A percentile compares a stretch with the other conserved stretches of the same genome.
Conservation (phyloP, 2,888 invertebrate species). For the Meloe dianella region DNA sequence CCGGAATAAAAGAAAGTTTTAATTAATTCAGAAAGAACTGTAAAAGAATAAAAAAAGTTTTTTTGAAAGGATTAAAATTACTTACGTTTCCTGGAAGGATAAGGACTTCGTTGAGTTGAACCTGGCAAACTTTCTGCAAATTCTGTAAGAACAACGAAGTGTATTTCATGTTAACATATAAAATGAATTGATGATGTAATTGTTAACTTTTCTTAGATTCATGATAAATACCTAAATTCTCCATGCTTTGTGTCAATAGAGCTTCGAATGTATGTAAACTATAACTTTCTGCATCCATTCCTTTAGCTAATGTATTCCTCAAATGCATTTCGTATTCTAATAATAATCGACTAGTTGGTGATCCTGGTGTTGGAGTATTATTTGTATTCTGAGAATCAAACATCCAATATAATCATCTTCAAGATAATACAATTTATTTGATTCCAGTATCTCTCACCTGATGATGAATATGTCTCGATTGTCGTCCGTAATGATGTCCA, state of each 20-base stretch:
- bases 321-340: constrained; percentile 94
- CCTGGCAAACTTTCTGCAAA: constrained; percentile 86
- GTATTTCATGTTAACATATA: neutral
- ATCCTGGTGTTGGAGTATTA: constrained; percentile 79
- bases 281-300: constrained; percentile 95
- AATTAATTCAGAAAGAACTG: constrained; percentile 23
- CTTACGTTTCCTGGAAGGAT: constrained; percentile 85
- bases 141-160: constrained; percentile 64
- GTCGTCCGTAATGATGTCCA: constrained; percentile 65
- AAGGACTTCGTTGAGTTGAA: constrained; percentile 84
- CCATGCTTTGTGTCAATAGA: constrained; percentile 91
- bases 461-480: constrained; percentile 69
- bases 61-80: constrained; percentile 46
- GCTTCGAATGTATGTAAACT: constrained; percentile 94
- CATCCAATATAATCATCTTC: neutral
- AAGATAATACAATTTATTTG: constrained; percentile 11
- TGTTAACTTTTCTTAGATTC: neutral
- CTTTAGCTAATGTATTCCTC: constrained; percentile 89
- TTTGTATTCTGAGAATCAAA: constrained; percentile 63
- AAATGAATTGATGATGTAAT: neutral
- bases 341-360: constrained; percentile 82
- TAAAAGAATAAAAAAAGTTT: no score
- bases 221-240: constrained; percentile 78
- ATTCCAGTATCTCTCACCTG: constrained; percentile 57
- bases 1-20: constrained; percentile 28